phyloP scores from a whole-genome alignment of 92 coral and sea anemone species.

The Montipora capitata region DNA sequence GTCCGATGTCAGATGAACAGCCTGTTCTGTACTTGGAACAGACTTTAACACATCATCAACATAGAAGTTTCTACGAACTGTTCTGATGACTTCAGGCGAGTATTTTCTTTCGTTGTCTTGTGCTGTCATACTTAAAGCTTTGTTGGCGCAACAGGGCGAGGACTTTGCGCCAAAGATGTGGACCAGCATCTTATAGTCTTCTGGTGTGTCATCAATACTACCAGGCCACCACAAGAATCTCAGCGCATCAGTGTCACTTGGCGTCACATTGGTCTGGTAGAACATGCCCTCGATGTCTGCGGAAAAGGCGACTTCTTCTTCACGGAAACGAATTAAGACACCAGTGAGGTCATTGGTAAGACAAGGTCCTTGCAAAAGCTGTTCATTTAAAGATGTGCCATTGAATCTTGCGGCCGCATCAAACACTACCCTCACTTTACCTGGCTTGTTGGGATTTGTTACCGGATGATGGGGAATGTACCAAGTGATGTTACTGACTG shows the following conservation, averaged over 20 bases:
- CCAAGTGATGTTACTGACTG: conserved; percentile 51
- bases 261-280: conserved; percentile 65
- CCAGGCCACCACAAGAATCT: conserved; percentile 77
- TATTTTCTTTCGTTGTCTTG: conserved; percentile 68
- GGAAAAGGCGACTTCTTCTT: conserved; percentile 63
- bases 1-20: conserved; percentile 33
- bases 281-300: conserved; percentile 82
- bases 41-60: conserved; percentile 78
- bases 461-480: conserved; percentile 78
- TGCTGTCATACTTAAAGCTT: conserved; percentile 61
- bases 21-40: conserved; percentile 25
- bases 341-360: conserved; percentile 74
- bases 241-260: conserved; percentile 68
- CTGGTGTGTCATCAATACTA: conserved; percentile 35
- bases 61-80: conserved; percentile 73
- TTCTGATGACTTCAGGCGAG: conserved; percentile 56
- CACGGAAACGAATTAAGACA: conserved; percentile 76
- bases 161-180: conserved; percentile 80
- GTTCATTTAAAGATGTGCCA: conserved; percentile 66
- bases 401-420: conserved; percentile 78
- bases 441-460: conserved; percentile 67
- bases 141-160: conserved; percentile 80
- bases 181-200: conserved; percentile 69
- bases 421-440: conserved; percentile 74
- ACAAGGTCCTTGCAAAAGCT: conserved; percentile 79